Conservation (phyloP, 2,797 vertebrate genomes). For the Chelonia mydas region DNA sequence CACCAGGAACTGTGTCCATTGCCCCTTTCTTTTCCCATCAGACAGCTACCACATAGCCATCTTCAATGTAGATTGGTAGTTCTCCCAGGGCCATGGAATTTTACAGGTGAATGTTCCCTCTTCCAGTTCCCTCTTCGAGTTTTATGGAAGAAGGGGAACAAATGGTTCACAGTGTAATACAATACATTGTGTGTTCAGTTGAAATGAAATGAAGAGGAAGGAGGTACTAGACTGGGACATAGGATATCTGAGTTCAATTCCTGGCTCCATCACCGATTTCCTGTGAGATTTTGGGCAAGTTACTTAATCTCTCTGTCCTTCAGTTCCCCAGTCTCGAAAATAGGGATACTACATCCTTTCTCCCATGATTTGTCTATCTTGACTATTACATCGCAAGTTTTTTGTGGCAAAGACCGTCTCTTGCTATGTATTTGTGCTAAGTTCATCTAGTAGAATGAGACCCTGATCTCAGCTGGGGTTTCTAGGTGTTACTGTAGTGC, state of each 20-base stretch:
- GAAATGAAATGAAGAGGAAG: not conserved
- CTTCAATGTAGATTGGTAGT: not conserved
- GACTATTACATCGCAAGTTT: not conserved
- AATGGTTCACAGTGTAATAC: not conserved
- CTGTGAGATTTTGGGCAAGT: not conserved
- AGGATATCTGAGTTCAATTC: not conserved
- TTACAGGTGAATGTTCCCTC: not conserved
- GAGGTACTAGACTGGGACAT: not conserved
- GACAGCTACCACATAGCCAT: not conserved
- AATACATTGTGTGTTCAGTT: not conserved
- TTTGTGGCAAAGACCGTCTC: not conserved
- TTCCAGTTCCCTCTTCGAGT: not conserved
- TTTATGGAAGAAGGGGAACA: not conserved
- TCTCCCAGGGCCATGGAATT: not conserved
- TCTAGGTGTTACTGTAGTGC: not conserved
- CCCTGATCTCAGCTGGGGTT: not conserved
- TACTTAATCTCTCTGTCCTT: not conserved
- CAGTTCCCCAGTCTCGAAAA: not conserved
- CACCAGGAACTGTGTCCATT: rapidly evolving
- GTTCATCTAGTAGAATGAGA: not conserved
- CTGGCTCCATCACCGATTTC: not conserved
- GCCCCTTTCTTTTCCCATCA: not conserved
- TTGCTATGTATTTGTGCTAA: not conserved
- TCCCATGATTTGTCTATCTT: not conserved
- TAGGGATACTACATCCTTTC: not conserved